Base-by-base conservation (phyloP, 2,888 invertebrate genomes). In the Philereme vetulata region DNA sequence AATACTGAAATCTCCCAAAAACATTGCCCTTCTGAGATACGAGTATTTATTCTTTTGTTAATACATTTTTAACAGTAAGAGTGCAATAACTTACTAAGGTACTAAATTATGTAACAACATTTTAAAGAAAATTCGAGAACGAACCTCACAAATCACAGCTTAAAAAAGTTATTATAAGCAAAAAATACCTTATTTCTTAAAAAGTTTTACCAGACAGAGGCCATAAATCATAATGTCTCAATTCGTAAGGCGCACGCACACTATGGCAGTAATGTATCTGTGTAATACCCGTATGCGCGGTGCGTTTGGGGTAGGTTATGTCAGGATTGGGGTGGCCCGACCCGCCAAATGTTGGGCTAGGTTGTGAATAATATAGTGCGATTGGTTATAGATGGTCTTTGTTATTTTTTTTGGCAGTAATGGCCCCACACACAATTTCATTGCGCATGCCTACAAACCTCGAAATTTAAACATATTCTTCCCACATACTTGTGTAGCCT, bases 301-400 rank as follows among this genome's bases (percentile, higher is more conserved):
- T 75, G 76, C 74, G 75, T 70, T 78, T 91, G 83, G 89, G 91
- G 90, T 85, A 90, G 91, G 91, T 89, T 85, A 85, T 84, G 85
- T 81, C 81, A 48, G 80, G 83, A 86, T 85, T 87, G 87, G 85
- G 89, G 90, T 88, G 85, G 87, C 84, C 82, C 80, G 72, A 72
- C 72, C 71, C 78, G 80, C 86, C 88, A 78, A 90, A 89, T 87
- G 87, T 90, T 87, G 85, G 85, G 85, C 80, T 87, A 88, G 88
- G 88, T 86, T 79, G 77, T 76, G 84, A 78, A 83, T 81, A 82
- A 84, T 86, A 83, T 83, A 82, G 75, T 84, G 50, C 57, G 70
- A 60, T 52, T 56, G 32, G 8, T 40, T 38, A 54, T 72, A 67
- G 83, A 73, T 82, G 84, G 81, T 70, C 67, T 47, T 60, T 75